These are phyloP conservation scores for Hippolais icterina DNA, from an alignment of 2,113 vertebrate species.

Conservation along the genomic window DNA sequence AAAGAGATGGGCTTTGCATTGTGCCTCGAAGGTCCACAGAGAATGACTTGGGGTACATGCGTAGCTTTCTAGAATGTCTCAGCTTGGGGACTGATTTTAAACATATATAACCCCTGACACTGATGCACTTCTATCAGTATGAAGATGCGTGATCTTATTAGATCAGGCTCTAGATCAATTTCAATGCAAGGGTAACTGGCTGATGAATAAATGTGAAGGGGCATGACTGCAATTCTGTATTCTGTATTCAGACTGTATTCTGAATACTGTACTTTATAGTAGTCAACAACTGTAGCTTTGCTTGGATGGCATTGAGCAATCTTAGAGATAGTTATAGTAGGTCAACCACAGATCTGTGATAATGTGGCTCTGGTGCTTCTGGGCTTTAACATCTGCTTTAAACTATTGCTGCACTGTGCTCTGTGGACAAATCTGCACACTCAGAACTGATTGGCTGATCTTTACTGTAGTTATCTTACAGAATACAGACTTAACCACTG, in stretches of 20 bases:
- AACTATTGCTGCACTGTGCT: neutral
- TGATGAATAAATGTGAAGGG: neutral
- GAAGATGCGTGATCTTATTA: neutral
- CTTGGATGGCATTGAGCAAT: neutral
- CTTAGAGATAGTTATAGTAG: neutral
- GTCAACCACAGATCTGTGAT: neutral
- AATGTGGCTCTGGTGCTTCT: neutral
- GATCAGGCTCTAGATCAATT: neutral
- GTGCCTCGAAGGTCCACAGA: neutral
- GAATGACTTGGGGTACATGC: neutral
- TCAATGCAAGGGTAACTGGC: neutral
- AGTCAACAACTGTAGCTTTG: neutral
- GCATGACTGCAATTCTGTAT: neutral
- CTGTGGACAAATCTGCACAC: neutral
- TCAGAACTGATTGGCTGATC: neutral
- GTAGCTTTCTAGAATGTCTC: neutral
- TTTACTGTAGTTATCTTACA: neutral
- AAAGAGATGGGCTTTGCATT: neutral
- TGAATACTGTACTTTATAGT: neutral
- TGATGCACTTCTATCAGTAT: neutral
- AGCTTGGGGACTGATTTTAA: neutral
- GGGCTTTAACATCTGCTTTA: neutral
- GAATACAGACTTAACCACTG: neutral
- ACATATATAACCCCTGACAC: neutral
- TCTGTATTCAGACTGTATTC: too few species aligned